Evolutionary conservation across 1,140 invertebrate genomes (phyloP).

Genomic region (Megalopta genalis): DNA sequence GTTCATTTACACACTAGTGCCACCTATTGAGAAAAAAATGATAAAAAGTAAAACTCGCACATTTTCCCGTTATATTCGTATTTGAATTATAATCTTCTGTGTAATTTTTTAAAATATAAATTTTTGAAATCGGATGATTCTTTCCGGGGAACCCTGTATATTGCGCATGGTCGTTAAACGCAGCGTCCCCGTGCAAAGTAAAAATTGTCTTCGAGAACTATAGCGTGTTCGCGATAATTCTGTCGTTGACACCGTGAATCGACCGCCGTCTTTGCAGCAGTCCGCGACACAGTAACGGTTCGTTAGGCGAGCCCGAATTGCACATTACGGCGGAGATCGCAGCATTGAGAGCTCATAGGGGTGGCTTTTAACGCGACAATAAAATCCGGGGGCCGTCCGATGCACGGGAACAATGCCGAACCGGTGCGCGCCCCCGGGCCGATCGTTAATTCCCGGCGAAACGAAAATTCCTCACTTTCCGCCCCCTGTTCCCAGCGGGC

Average conservation of each 20-base stretch:
- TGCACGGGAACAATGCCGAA: constrained; percentile 12
- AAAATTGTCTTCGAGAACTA: too few species aligned
- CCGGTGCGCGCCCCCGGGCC: neutral
- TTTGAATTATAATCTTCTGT: too few species aligned
- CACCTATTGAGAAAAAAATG: too few species aligned
- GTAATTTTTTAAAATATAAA: too few species aligned
- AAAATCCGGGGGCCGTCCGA: constrained; percentile 6
- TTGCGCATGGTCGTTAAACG: too few species aligned
- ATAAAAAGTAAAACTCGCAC: too few species aligned
- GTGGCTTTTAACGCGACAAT: constrained; percentile 16
- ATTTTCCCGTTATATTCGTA: too few species aligned
- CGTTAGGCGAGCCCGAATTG: constrained; percentile 11
- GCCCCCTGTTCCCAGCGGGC: constrained; percentile 41
- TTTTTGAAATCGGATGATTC: too few species aligned
- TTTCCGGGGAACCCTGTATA: too few species aligned
- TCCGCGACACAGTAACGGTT: constrained; percentile 15
- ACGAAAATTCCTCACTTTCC: constrained; percentile 16
- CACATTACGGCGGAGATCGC: constrained; percentile 7
- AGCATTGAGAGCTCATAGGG: neutral
- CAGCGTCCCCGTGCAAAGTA: too few species aligned
- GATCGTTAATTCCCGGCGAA: constrained; percentile 22
- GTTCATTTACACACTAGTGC: too few species aligned
- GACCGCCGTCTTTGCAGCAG: neutral
- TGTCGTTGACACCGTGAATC: constrained; percentile 18
- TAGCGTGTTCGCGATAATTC: constrained; percentile 19